Evolutionary conservation across 2,113 vertebrate genomes (phyloP).

Genomic region (Camelus dromedarius): DNA sequence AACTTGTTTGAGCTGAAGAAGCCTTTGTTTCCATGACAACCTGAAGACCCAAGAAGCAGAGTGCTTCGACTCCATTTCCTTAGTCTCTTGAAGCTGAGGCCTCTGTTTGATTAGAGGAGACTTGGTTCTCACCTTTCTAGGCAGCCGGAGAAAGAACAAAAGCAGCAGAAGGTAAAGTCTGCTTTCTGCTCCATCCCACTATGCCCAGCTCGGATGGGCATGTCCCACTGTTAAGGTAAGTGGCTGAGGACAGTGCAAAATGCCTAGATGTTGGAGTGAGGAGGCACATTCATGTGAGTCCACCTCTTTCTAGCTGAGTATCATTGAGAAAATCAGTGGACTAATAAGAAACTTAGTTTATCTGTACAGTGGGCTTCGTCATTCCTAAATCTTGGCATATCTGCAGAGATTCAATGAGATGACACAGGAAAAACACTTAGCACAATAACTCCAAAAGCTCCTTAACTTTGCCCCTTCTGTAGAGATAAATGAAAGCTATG

Average conservation of each 20-base stretch:
- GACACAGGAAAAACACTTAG: neutral
- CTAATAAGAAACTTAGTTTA: neutral
- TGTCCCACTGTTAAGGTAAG: neutral
- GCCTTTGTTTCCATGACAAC: constrained; percentile 66
- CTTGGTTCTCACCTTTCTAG: neutral
- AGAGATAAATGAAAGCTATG: neutral
- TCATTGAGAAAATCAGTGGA: neutral
- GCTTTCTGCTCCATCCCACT: neutral
- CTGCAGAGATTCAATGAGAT: neutral
- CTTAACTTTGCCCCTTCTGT: neutral
- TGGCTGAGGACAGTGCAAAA: neutral
- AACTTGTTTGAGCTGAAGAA: constrained; percentile 6
- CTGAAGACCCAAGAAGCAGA: constrained; percentile 16
- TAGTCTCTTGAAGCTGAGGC: neutral
- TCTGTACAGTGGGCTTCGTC: neutral
- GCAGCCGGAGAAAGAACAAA: constrained; percentile 1
- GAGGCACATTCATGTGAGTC: neutral
- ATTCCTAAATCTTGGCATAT: neutral
- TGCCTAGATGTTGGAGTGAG: neutral
- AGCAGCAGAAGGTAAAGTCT: neutral
- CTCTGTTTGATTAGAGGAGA: constrained; percentile 21
- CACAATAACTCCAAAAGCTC: neutral
- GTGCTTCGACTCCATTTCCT: constrained; percentile 24
- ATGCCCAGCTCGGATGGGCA: neutral
- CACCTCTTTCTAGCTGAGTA: neutral